phyloP scores from a whole-genome alignment of 1,140 invertebrate species.

The Calycopis cecrops region DNA sequence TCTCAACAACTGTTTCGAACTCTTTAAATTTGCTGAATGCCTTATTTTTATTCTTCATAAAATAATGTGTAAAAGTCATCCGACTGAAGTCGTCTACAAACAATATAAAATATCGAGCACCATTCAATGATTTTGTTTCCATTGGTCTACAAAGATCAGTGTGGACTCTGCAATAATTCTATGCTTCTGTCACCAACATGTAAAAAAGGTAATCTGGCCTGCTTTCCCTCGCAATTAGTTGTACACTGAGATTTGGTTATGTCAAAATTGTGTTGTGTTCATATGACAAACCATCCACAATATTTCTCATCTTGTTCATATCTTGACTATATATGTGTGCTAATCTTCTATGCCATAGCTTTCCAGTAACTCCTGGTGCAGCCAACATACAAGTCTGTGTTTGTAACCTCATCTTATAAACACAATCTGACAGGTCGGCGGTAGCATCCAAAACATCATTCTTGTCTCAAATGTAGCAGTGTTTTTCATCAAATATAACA shows the following conservation, averaged over 20 bases:
- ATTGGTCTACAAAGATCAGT: constrained; percentile 34
- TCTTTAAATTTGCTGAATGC: constrained; percentile 32
- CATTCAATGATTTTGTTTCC: constrained; percentile 32
- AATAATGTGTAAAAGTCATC: constrained; percentile 25
- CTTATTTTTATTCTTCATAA: constrained; percentile 31
- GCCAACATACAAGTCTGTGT: constrained; percentile 12
- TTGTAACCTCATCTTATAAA: constrained; percentile 17
- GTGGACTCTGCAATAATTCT: constrained; percentile 15
- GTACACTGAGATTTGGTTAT: constrained; percentile 7
- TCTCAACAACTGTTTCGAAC: constrained; percentile 41
- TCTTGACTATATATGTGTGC: constrained; percentile 22
- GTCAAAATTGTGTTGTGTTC: constrained; percentile 8
- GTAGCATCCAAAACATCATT: constrained; percentile 4
- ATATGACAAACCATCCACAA: constrained; percentile 23
- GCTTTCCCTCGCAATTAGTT: constrained; percentile 29
- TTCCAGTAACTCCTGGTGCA: constrained; percentile 13
- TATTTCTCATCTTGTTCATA: constrained; percentile 29
- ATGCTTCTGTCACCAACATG: constrained; percentile 11
- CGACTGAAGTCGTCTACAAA: constrained; percentile 45
- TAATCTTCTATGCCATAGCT: constrained; percentile 24
- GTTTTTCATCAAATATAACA: constrained; percentile 13
- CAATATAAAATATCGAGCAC: constrained; percentile 44
- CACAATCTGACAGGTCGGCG: background rate
- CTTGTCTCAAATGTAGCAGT: constrained; percentile 17
- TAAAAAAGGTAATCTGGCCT: constrained; percentile 24